Base-by-base conservation (phyloP, 2,797 vertebrate genomes). In the Petrocephalus sullivani region DNA sequence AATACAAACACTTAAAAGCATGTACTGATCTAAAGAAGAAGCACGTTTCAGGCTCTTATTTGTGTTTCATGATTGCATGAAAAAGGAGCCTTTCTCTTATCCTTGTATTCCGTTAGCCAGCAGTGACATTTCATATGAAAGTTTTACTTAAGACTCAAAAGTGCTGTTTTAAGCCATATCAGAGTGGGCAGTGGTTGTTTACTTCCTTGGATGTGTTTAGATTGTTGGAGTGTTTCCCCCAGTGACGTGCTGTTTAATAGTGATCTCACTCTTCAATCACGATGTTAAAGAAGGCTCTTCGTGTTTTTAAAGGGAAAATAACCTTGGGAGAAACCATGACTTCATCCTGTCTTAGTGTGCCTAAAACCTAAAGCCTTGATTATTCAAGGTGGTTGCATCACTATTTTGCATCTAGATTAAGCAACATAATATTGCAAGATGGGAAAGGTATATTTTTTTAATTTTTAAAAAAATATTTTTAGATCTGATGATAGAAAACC, bases 221-320 rank as follows among this genome's bases (percentile, higher is more conserved):
- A 58, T 64, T 7, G 88, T 89, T 86, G 86, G 81, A 23, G 89
- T 88, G 81, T 54, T 84, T n/a, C 51, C 78, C 46, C 49, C 78
- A 53, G 21, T 37, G 46, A 84, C 33, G 1, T 53, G n/a, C 14
- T 49, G 16, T 16, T 61, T 54, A n/a, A 85, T 87, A 81, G 87
- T 88, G 85, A 90, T 57, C 87, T 90, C 85, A 89, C 84, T 90
- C 87, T 82, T 91, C 90, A 92, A 87, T 92, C 91, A 91, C 58
- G 6, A 19, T 88, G 41, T 23, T 83, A 71, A 12, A 61, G 21
- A 28, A 41, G 0, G 16, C 14, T 46, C 86, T 89, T 86, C 87
- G 54, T 89, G 7, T 81, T 60, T 56, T 64, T 64, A 28, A 33
- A 87, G 53, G 71, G 46, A 33, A 86, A 81, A 33, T 23, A 61